These are phyloP conservation scores for Unio delphinus DNA, from an alignment of 2,888 invertebrate genomes.

Conservation along the genomic window DNA sequence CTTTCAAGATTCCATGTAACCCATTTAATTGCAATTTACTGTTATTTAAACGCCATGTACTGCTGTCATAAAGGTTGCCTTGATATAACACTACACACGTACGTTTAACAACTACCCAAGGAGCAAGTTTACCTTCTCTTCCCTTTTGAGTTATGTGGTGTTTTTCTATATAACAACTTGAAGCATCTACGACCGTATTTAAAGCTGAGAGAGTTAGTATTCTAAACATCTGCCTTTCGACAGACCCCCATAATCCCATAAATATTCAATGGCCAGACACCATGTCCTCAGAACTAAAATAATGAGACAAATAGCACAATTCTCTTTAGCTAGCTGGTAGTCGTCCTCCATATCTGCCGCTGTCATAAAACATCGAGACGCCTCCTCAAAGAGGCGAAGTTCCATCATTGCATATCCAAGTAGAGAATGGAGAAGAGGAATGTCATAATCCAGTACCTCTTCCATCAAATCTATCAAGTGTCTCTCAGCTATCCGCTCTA, in stretches of 20 bases:
- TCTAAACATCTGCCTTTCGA: too few relatives aligned
- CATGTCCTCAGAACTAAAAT: conserved; percentile 42
- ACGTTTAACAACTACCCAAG: too few relatives aligned
- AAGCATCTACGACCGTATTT: too few relatives aligned
- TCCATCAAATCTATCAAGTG: conserved; percentile 55
- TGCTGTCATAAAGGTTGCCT: too few relatives aligned
- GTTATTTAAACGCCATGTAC: too few relatives aligned
- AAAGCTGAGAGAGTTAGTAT: too few relatives aligned
- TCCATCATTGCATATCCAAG: conserved; percentile 69
- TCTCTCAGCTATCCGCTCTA: conserved; percentile 57
- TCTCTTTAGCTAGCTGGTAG: conserved; percentile 60
- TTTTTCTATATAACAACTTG: too few relatives aligned
- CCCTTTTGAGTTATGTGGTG: too few relatives aligned
- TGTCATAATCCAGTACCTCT: conserved; percentile 53
- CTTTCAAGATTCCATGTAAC: too few relatives aligned
- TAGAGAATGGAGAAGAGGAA: conserved; percentile 60
- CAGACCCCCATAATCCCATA: conserved; percentile 25
- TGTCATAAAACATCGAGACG: conserved; percentile 59
- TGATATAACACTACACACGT: too few relatives aligned
- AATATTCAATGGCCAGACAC: conserved; percentile 44
- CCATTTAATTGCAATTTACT: too few relatives aligned
- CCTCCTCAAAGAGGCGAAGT: conserved; percentile 62
- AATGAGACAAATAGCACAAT: conserved; percentile 63
- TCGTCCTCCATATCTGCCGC: conserved; percentile 58
- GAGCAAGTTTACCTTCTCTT: too few relatives aligned